Percentiles rank a stretch among this genome's conserved stretches.
These are phyloP conservation scores for Adelphocoris suturalis DNA, from an alignment of 2,888 invertebrate species.

Conservation along the genomic window DNA sequence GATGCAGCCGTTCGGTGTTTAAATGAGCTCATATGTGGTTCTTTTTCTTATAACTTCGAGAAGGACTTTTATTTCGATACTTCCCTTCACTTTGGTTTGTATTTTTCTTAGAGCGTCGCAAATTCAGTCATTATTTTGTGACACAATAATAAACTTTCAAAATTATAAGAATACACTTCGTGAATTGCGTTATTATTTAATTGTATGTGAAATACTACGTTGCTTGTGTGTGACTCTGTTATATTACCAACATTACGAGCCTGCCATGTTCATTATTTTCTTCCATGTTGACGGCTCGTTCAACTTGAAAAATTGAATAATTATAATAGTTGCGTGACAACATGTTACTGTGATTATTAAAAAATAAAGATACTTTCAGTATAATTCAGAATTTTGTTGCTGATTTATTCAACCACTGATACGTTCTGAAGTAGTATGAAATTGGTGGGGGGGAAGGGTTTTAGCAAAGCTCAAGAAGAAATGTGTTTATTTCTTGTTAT, in stretches of 20 bases:
- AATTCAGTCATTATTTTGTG: background rate
- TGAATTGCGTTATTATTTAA: no score
- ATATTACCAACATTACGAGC: background rate
- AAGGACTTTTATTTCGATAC: no score
- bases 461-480: no score
- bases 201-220: background rate
- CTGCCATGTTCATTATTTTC: background rate
- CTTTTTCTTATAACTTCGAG: background rate
- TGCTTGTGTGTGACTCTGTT: constrained; percentile 23
- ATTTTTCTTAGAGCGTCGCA: background rate
- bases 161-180: no score
- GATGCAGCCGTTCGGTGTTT: background rate
- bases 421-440: no score
- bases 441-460: no score
- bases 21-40: background rate
- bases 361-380: constrained; percentile 61
- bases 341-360: constrained; percentile 64
- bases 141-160: no score
- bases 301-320: constrained; percentile 18
- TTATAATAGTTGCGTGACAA: constrained; percentile 17
- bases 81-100: background rate
- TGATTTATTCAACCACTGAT: background rate
- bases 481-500: no score
- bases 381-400: background rate
- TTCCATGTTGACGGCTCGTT: constrained; percentile 16